A percentile compares a stretch with the other conserved stretches of the same genome.
Evolutionary conservation across 2,888 invertebrate genomes (phyloP).

Genomic region (Diabrotica balteata): DNA sequence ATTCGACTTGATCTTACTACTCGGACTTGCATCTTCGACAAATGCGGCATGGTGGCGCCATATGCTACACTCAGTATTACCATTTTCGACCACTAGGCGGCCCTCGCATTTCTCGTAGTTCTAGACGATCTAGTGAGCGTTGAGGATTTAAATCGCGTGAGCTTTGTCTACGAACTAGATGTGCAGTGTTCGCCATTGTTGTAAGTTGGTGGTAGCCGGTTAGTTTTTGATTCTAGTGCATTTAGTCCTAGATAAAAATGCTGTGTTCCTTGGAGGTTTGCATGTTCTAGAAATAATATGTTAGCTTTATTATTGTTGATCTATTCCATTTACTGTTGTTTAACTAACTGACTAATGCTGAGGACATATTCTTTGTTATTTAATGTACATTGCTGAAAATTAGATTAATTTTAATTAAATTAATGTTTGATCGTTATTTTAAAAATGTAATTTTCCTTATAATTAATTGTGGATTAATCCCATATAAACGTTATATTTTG

Average conservation of each 20-base stretch:
- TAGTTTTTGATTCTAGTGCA: neutral
- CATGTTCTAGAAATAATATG: neutral
- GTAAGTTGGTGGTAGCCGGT: neutral
- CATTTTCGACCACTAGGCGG: conserved; percentile 79
- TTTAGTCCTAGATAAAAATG: conserved; percentile 6
- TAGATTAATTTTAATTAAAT: no score
- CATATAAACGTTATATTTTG: no score
- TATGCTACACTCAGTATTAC: conserved; percentile 68
- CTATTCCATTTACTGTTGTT: no score
- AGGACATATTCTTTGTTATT: no score
- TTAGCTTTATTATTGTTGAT: no score
- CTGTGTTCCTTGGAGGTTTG: neutral
- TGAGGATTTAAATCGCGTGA: conserved; percentile 83
- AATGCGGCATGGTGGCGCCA: conserved; percentile 87
- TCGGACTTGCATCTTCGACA: conserved; percentile 67
- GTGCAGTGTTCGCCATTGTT: conserved; percentile 87
- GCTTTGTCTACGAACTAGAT: conserved; percentile 86
- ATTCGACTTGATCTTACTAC: conserved; percentile 59
- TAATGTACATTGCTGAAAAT: no score
- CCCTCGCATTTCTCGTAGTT: conserved; percentile 86
- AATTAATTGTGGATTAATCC: no score
- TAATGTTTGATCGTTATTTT: no score
- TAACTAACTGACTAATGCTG: no score
- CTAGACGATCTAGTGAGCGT: conserved; percentile 82
- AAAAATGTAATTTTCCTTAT: no score